Conservation (phyloP, 2,888 invertebrate species). For the Chloroclysta siterata region DNA sequence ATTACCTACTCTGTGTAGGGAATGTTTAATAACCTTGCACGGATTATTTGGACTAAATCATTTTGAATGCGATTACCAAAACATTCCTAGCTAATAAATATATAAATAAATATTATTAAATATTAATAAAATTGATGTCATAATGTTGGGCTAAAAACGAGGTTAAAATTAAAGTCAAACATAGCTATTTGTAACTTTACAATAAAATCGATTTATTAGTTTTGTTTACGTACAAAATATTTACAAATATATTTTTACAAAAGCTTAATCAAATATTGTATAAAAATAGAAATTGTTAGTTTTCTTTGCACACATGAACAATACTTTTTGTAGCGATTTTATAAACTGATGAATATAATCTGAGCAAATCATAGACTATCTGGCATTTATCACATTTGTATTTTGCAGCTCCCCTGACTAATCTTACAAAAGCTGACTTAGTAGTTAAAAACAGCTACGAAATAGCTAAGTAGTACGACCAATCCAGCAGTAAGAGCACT, state of each 20-base stretch:
- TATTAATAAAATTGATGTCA: no score
- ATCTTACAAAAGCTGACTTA: constrained; percentile 26
- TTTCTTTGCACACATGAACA: no score
- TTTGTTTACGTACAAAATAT: constrained; percentile 11
- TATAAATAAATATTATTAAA: no score
- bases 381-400: neutral
- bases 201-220: constrained; percentile 1
- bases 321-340: no score
- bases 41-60: no score
- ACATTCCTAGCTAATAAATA: no score
- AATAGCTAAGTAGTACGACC: constrained; percentile 56
- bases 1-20: no score
- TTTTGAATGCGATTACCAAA: no score
- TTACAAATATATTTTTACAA: constrained; percentile 15
- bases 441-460: constrained; percentile 54
- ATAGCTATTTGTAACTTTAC: neutral
- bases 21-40: no score
- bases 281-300: neutral
- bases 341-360: neutral
- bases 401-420: neutral
- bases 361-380: neutral
- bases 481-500: constrained; percentile 56
- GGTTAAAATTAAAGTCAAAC: no score
- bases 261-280: neutral
- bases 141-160: no score